phyloP scores from a whole-genome alignment of 2,113 vertebrate species.

The Neogobius melanostomus region DNA sequence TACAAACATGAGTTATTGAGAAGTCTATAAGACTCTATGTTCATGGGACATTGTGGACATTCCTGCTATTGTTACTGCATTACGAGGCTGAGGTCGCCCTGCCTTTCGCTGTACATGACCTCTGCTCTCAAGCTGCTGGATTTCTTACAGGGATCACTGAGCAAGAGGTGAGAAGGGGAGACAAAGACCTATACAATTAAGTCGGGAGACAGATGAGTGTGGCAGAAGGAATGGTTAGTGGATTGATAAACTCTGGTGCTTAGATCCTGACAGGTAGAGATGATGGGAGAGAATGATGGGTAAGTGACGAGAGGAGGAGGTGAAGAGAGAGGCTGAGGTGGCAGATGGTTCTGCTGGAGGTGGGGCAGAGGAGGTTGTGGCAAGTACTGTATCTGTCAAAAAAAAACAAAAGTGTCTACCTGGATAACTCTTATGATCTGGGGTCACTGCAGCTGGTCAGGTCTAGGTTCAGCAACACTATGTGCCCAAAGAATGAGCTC shows the following conservation, averaged over 20 bases:
- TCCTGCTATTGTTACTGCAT: slow-evolving; percentile 73
- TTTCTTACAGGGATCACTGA: slow-evolving; percentile 23
- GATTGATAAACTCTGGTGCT: neutral
- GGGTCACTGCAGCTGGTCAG: too few species aligned
- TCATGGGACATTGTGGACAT: slow-evolving; percentile 67
- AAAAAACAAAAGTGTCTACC: too few species aligned
- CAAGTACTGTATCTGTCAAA: too few species aligned
- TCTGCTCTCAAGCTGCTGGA: slow-evolving; percentile 40
- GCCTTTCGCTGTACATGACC: slow-evolving; percentile 64
- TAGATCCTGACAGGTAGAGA: neutral
- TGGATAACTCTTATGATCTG: too few species aligned
- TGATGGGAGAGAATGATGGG: neutral
- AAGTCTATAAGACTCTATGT: slow-evolving; percentile 39
- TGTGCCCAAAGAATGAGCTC: too few species aligned
- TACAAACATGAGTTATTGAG: slow-evolving; percentile 25
- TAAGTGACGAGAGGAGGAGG: neutral
- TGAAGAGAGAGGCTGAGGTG: neutral
- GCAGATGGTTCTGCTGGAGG: neutral
- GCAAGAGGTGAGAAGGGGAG: neutral
- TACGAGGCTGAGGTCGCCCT: slow-evolving; percentile 61
- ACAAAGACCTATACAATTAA: neutral
- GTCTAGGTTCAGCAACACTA: too few species aligned
- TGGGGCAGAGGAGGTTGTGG: neutral
- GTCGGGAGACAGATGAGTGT: neutral
- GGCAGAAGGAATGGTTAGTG: neutral